Base-by-base conservation (phyloP, 2,113 vertebrate species). In the Notarius lentiginosus region DNA sequence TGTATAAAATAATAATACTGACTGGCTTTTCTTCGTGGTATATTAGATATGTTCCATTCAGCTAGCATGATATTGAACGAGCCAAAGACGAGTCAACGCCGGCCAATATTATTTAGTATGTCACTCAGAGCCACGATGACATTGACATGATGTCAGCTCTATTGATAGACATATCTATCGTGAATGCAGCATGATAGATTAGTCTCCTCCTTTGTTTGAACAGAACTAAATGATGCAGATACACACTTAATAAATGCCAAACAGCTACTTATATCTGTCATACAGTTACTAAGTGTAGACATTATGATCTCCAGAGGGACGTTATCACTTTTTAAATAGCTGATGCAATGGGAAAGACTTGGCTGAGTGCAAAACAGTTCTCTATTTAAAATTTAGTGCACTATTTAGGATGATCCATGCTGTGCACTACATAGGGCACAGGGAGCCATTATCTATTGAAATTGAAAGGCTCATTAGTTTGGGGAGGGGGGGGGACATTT, bases 401-500 rank as follows among this genome's bases (percentile, higher is more conserved):
- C 77, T 76, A 79, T 83, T 87, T 47, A 79, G 34, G 61, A 61
- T 73, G 82, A n/a, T 82, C 70, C 58, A 83, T 82, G 86, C 81
- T 77, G 81, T 68, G 86, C 81, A 66, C 65, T 86, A 81, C 85
- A 61, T 51, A 82, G 79, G 56, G 47, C 73, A 51, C n/a, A 66
- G 81, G 49, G 72, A 14, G 81, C 63, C 68, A 68, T 76, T 77
- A 83, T 66, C 60, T 68, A 83, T 49, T 56, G 81, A 56, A 87
- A 77, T 24, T 53, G 81, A 83, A 83, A 34, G 86, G 70, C 73
- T 87, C 82, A 83, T 87, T 83, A 83, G 70, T 55, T 81, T 82
- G 14, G 5, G 30, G 30, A 15, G 17, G 27, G 55, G 15, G 55
- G 8, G 8, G 27, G 22, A 55, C 86, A 83, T 87, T 76, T 87